Evolutionary conservation across 1,140 invertebrate species (phyloP).

Genomic region (Drosophila tani): DNA sequence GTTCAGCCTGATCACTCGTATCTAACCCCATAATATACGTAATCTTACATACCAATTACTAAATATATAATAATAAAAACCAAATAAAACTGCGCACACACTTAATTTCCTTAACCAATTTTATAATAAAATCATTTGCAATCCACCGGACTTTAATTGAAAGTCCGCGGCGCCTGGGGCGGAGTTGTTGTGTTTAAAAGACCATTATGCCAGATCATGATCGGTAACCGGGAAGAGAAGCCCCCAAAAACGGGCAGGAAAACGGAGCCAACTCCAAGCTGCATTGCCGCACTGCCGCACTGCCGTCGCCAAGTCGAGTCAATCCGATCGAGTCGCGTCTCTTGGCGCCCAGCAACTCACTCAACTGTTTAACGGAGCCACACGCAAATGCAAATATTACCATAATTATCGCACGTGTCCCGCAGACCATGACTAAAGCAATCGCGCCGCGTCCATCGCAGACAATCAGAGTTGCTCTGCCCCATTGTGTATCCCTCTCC

Average conservation of each 20-base stretch:
- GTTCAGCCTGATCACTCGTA: neutral
- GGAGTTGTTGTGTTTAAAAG: slow-evolving; percentile 66
- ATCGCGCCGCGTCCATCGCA: slow-evolving; percentile 76
- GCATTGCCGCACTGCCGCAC: no score
- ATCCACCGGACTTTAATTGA: slow-evolving; percentile 4
- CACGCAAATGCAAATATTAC: slow-evolving; percentile 83
- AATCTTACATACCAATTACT: neutral
- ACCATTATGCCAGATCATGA: slow-evolving; percentile 46
- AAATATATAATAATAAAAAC: neutral
- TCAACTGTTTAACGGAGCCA: slow-evolving; percentile 82
- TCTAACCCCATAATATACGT: neutral
- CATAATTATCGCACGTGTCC: slow-evolving; percentile 79
- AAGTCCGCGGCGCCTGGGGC: slow-evolving; percentile 28
- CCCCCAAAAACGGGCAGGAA: slow-evolving; percentile 9
- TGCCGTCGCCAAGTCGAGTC: no score
- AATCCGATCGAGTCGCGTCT: slow-evolving; percentile 36
- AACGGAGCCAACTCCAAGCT: slow-evolving; percentile 25
- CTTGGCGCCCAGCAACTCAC: slow-evolving; percentile 73
- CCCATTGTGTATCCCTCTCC: slow-evolving; percentile 7
- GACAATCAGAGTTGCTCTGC: slow-evolving; percentile 36
- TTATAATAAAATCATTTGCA: slow-evolving; percentile 14
- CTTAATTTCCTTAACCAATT: slow-evolving; percentile 11
- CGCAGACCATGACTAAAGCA: slow-evolving; percentile 81
- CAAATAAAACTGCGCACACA: neutral
- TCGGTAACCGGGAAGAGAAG: slow-evolving; percentile 1